phyloP scores from a whole-genome alignment of 2,888 invertebrate species.

The Eudasyphora cyanicolor region DNA sequence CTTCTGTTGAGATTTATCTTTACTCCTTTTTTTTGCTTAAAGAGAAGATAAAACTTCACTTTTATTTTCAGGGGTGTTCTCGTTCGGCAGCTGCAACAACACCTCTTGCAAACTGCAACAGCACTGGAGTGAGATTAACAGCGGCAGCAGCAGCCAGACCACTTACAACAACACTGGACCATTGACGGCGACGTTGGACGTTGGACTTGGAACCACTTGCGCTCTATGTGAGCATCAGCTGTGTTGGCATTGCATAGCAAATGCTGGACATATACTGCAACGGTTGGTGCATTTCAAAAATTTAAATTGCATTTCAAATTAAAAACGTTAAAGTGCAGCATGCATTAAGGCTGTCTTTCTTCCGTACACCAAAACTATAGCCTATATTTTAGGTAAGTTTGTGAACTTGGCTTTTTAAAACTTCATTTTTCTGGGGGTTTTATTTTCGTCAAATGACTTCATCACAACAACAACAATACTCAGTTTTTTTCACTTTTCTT shows the following conservation, averaged over 20 bases:
- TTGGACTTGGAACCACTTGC: slow-evolving; percentile 56
- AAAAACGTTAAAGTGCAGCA: slow-evolving; percentile 10
- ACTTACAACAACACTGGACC: neutral
- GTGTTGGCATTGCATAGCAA: slow-evolving; percentile 42
- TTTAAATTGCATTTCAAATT: slow-evolving; percentile 31
- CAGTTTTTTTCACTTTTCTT: neutral
- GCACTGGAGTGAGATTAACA: neutral
- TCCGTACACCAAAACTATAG: too few species aligned
- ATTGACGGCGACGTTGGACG: slow-evolving; percentile 21
- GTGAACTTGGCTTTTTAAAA: neutral
- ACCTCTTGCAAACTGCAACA: slow-evolving; percentile 31
- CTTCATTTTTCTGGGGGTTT: neutral
- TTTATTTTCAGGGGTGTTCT: slow-evolving; percentile 7
- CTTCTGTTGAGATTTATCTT: neutral
- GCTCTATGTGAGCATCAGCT: slow-evolving; percentile 52
- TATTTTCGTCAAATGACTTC: slow-evolving; percentile 13
- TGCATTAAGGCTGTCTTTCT: neutral
- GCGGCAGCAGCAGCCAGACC: slow-evolving; percentile 8
- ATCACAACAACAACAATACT: slow-evolving; percentile 5
- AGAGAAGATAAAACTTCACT: slow-evolving; percentile 36
- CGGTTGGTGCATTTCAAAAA: slow-evolving; percentile 54
- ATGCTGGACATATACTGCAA: slow-evolving; percentile 53
- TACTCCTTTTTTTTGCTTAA: slow-evolving; percentile 1
- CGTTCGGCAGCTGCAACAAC: slow-evolving; percentile 38
- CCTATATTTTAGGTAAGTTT: neutral